Evolutionary conservation across 1,140 invertebrate species (phyloP).

Genomic region (Watersipora subatra): DNA sequence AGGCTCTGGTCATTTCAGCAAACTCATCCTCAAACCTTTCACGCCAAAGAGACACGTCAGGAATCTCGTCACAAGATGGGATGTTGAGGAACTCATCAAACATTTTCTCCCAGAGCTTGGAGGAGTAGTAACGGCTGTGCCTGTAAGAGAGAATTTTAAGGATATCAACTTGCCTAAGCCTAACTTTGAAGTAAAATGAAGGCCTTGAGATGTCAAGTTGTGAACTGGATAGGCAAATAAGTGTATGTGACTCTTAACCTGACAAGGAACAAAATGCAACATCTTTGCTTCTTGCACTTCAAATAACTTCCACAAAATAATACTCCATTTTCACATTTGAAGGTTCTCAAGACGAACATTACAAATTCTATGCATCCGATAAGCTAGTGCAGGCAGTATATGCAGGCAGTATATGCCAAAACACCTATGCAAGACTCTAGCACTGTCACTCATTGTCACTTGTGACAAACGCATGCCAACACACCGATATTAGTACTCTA

Average conservation of each 20-base stretch:
- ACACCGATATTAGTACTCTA: too few species aligned
- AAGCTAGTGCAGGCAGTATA: too few species aligned
- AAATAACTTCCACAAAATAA: not conserved
- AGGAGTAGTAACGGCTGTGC: not conserved
- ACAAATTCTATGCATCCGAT: too few species aligned
- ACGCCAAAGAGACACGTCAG: slow-evolving; percentile 16
- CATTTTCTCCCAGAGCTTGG: slow-evolving; percentile 24
- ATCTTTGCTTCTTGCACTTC: not conserved
- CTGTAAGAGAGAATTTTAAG: not conserved
- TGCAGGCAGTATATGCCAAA: too few species aligned
- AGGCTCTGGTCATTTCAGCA: too few species aligned
- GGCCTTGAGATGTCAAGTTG: not conserved
- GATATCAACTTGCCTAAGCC: not conserved
- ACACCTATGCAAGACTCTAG: too few species aligned
- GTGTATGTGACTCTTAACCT: not conserved
- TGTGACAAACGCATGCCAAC: too few species aligned
- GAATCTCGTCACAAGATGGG: slow-evolving; percentile 25
- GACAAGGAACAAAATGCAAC: not conserved
- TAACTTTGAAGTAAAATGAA: not conserved
- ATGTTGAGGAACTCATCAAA: slow-evolving; percentile 30
- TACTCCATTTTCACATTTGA: too few species aligned
- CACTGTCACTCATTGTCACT: too few species aligned
- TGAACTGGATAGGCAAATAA: not conserved
- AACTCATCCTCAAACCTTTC: not conserved
- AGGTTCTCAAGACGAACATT: too few species aligned